Evolutionary conservation across 1,140 invertebrate genomes (phyloP), one percentile per base, ranked within the genome.

Genomic region (Hycleus cichorii): DNA sequence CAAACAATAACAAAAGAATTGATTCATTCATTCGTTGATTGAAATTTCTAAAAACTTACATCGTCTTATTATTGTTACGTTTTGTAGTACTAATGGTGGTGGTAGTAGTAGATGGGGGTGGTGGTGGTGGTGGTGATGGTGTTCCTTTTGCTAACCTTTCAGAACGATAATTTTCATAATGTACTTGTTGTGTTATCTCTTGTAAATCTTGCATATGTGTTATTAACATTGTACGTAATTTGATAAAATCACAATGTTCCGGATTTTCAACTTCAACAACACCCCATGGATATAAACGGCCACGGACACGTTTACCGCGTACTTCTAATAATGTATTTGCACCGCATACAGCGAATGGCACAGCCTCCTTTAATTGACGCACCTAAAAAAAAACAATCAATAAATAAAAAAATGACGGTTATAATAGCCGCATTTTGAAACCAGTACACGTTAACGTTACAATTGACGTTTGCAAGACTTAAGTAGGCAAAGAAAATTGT

Each of bases 261-360:
- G 96, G 88, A 80, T 99, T 98, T 76, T 99, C 97, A n/a, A 99
- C 95, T 81, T 99, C 96, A 0, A 99, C 95, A 25, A 96, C 90
- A 42, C 97, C 97, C 96, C 96, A 99, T 0, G 95, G 95, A 80
- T 98, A 99, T 18, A 96, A 80, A 39, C 96, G 83, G 9, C 94
- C 95, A 50, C 95, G 80, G 48, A 95, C 91, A 75, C 90, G 91
- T 46, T 87, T 83, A 24, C 92, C 92, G 69, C 90, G 86, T 8
- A 93, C 90, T 78, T 98, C 95, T 55, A 97, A 81, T 24, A 94
- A 76, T 8, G 88, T 89, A 51, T 95, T 97, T 47, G 95, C 94
- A 58, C 95, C 96, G 75, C 98, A 95, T n/a, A 99, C 94, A 50
- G 97, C 96, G 79, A 99, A 99, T 61, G 97, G 97, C 39, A 98